These are phyloP conservation scores for Pandemis corylana DNA, from an alignment of 2,888 invertebrate genomes.

Conservation along the genomic window DNA sequence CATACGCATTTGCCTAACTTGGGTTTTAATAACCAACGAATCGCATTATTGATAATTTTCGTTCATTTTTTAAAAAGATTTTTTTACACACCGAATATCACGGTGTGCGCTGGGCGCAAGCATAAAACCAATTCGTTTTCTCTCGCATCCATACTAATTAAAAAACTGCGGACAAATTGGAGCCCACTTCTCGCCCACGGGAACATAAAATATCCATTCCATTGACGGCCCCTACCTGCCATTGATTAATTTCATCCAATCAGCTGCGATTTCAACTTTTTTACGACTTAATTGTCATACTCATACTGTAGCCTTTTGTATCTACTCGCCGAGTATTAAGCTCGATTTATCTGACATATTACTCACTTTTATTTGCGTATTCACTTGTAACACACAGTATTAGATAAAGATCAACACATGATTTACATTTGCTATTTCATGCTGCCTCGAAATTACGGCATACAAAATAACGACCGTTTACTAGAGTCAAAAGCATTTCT, in stretches of 20 bases:
- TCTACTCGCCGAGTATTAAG: constrained; percentile 46
- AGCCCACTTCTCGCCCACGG: constrained; percentile 77
- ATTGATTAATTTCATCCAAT: constrained; percentile 82
- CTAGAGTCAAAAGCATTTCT: constrained; percentile 35
- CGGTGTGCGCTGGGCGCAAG: constrained; percentile 54
- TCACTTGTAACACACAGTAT: not conserved
- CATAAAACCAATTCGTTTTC: constrained; percentile 76
- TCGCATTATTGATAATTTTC: constrained; percentile 30
- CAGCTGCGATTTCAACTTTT: constrained; percentile 75
- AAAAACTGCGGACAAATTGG: constrained; percentile 83
- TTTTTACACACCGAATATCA: constrained; percentile 49
- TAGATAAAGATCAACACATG: constrained; percentile 2
- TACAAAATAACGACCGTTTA: constrained; percentile 33
- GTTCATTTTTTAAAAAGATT: constrained; percentile 44
- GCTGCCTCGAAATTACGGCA: constrained; percentile 32
- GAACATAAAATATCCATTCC: constrained; percentile 82
- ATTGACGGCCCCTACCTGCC: constrained; percentile 66
- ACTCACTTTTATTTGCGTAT: not conserved
- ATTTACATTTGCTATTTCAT: constrained; percentile 22
- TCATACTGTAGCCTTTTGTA: constrained; percentile 60
- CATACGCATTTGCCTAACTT: constrained; percentile 19
- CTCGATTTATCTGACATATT: constrained; percentile 16
- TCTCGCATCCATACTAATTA: constrained; percentile 81
- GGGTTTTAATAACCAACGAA: constrained; percentile 34
- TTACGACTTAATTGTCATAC: constrained; percentile 74